Evolutionary conservation across 2,113 vertebrate genomes (phyloP), one percentile per base, ranked within the genome.

Genomic region (Hippocampus comes): DNA sequence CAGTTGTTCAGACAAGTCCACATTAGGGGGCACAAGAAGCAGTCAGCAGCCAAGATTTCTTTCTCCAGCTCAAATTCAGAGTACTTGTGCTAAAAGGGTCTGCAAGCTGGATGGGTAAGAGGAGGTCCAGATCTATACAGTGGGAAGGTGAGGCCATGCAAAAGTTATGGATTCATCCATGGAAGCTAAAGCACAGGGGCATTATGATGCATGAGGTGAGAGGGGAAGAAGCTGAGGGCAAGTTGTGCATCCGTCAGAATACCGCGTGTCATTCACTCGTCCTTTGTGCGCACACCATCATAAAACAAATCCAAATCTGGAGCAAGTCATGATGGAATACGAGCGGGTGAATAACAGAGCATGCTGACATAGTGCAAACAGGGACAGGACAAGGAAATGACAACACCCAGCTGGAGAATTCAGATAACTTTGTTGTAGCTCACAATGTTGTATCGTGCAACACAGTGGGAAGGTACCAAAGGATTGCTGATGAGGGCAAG

Each of bases 231-330:
- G 73, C 63, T 67, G 46, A 43, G 59, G 69, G 72, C 51, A 77
- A 57, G 72, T 73, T 81, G 67, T 57, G 11, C 72, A 9, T 57
- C 34, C 78, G 80, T 68, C 71, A 68, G 51, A 66, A 66, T 63
- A 84, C 66, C 71, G 70, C 81, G 69, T 71, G 78, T 72, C 81
- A 48, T 86, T 91, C 91, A 92, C 92, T 89, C 91, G 86, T 91
- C 83, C 23, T 80, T 89, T 88, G 87, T 49, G 84, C 71, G 89
- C 90, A 91, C 46, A 91, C 34, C 86, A 82, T 82, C 80, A 90
- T 67, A 90, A 91, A 89, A 92, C 90, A 88, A 79, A 91, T 79
- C 84, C 83, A 38, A 88, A 90, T 88, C 90, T 92, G 90, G 79
- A 86, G 89, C 89, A 85, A 87, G 89, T 84, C 89, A 90, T 84